These are phyloP conservation scores for Aplysia californica DNA, from an alignment of 1,140 invertebrate genomes.

Conservation along the genomic window DNA sequence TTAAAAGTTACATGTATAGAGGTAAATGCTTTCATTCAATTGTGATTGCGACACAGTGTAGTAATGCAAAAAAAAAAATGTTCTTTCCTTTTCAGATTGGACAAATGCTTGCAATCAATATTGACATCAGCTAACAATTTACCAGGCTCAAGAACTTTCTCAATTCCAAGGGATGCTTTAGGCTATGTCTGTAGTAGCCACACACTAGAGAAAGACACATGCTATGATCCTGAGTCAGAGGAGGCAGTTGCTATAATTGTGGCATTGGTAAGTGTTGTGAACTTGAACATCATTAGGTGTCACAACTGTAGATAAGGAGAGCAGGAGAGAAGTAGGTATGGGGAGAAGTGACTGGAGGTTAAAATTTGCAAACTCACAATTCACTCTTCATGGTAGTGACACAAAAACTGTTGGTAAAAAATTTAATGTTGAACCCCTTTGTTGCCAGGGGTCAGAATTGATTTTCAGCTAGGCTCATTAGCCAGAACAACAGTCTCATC, in stretches of 20 bases:
- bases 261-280: slow-evolving; percentile 52
- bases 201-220: slow-evolving; percentile 60
- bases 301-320: too few relatives aligned
- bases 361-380: too few relatives aligned
- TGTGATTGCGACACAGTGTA: neutral
- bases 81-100: slow-evolving; percentile 12
- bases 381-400: too few relatives aligned
- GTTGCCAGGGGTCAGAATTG: too few relatives aligned
- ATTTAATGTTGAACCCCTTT: too few relatives aligned
- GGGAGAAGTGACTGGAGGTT: too few relatives aligned
- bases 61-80: neutral
- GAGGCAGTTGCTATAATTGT: slow-evolving; percentile 55
- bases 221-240: slow-evolving; percentile 60
- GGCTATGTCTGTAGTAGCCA: slow-evolving; percentile 53
- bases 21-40: neutral
- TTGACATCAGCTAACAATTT: slow-evolving; percentile 16
- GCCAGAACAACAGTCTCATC: too few relatives aligned
- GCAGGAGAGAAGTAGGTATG: too few relatives aligned
- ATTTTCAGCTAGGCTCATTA: too few relatives aligned
- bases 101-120: slow-evolving; percentile 22
- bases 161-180: slow-evolving; percentile 54
- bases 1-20: neutral
- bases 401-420: too few relatives aligned
- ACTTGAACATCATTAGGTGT: too few relatives aligned
- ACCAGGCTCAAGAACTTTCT: slow-evolving; percentile 48